Conservation (phyloP, 2,113 vertebrate genomes). For the Etheostoma spectabile region DNA sequence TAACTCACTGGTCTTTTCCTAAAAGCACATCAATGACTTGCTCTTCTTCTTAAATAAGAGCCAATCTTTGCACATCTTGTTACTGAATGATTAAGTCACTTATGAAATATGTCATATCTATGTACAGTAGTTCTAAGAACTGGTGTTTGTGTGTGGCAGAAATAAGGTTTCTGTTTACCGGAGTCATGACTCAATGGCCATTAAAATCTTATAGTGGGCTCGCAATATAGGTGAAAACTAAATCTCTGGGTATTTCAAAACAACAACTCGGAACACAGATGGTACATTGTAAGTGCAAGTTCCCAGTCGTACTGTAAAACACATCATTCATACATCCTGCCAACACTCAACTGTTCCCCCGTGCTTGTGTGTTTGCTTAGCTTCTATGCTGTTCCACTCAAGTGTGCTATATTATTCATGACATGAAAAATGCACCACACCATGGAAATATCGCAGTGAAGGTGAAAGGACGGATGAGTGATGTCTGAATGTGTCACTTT, state of each 20-base stretch:
- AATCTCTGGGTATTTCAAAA: slow-evolving; percentile 35
- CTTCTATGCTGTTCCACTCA: slow-evolving; percentile 48
- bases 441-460: slow-evolving; percentile 22
- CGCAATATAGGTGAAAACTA: slow-evolving; percentile 21
- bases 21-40: not conserved
- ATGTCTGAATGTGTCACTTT: slow-evolving; percentile 31
- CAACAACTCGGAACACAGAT: slow-evolving; percentile 42
- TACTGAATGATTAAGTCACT: not conserved
- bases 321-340: slow-evolving; percentile 54
- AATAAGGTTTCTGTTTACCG: slow-evolving; percentile 18
- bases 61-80: not conserved
- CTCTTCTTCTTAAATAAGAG: not conserved
- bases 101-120: not conserved
- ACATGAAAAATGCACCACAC: slow-evolving; percentile 42
- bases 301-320: slow-evolving; percentile 46
- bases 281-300: slow-evolving; percentile 51
- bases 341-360: slow-evolving; percentile 51
- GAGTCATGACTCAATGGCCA: not conserved
- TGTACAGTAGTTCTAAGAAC: slow-evolving; percentile 2
- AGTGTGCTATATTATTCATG: slow-evolving; percentile 39
- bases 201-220: slow-evolving; percentile 23
- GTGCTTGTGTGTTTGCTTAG: slow-evolving; percentile 50
- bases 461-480: slow-evolving; percentile 42
- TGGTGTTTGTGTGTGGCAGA: slow-evolving; percentile 18
- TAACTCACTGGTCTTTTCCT: not conserved